Conservation (phyloP, 92 coral and sea anemone species). For the Epizoanthus illoricatus region DNA sequence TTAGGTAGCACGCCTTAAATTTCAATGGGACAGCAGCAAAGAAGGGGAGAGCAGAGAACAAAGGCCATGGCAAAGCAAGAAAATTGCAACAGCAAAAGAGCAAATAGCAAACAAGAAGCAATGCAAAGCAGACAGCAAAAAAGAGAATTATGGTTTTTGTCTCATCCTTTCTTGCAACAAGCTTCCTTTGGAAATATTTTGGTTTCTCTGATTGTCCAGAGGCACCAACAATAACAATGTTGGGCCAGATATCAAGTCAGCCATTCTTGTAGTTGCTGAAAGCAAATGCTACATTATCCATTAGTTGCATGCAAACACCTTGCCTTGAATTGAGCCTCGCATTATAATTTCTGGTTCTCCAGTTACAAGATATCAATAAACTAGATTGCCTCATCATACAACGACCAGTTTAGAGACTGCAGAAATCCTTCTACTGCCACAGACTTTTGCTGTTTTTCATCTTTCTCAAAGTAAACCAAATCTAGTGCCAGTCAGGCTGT, state of each 20-base stretch:
- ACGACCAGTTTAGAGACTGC: conserved; percentile 10
- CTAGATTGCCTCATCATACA: conserved; percentile 2
- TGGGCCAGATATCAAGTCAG: conserved; percentile 27
- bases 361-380: conserved; percentile 20
- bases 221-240: neutral
- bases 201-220: conserved; percentile 45
- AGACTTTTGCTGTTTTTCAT: neutral
- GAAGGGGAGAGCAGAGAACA: conserved; percentile 77
- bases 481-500: neutral
- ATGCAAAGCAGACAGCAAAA: conserved; percentile 57
- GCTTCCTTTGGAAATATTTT: conserved; percentile 55
- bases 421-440: neutral
- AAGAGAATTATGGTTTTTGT: conserved; percentile 98
- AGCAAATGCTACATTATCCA: conserved; percentile 60
- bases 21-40: conserved; percentile 80
- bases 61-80: conserved; percentile 69
- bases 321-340: conserved; percentile 45
- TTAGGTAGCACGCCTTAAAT: conserved; percentile 99
- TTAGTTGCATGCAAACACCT: conserved; percentile 64
- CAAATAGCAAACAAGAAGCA: conserved; percentile 68
- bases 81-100: conserved; percentile 74
- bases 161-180: conserved; percentile 93
- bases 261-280: conserved; percentile 62
- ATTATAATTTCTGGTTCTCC: neutral
- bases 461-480: neutral